These are phyloP conservation scores for Noctua janthina DNA, from an alignment of 2,888 invertebrate genomes.

Conservation along the genomic window DNA sequence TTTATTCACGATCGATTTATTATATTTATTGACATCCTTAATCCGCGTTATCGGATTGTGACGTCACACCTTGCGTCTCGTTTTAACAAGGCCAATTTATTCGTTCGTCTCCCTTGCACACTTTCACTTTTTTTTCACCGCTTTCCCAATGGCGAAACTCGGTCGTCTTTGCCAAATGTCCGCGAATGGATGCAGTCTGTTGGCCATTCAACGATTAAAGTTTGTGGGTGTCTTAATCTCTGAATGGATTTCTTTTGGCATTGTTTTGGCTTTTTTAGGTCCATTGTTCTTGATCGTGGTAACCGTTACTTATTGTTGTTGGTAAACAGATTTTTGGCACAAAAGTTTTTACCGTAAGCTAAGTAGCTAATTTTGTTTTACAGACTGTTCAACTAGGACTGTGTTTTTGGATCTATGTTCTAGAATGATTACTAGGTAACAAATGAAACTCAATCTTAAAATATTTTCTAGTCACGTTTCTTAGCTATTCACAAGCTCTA, in stretches of 20 bases:
- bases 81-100: slow-evolving; percentile 66
- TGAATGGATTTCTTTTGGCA: slow-evolving; percentile 68
- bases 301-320: slow-evolving; percentile 55
- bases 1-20: slow-evolving; percentile 48
- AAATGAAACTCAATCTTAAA: not conserved
- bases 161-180: slow-evolving; percentile 84
- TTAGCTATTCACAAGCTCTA: not conserved
- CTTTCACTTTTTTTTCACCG: slow-evolving; percentile 88
- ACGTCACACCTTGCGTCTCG: slow-evolving; percentile 72
- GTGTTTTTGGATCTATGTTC: slow-evolving; percentile 16
- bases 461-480: slow-evolving; percentile 29
- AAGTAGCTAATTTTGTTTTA: not conserved
- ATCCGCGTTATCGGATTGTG: slow-evolving; percentile 69
- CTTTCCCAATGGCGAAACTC: slow-evolving; percentile 87
- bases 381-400: slow-evolving; percentile 9
- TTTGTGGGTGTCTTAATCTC: slow-evolving; percentile 63
- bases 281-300: slow-evolving; percentile 64
- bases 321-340: slow-evolving; percentile 56
- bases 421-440: slow-evolving; percentile 11
- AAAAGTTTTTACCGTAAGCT: slow-evolving; percentile 35
- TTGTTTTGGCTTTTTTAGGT: slow-evolving; percentile 69
- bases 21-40: slow-evolving; percentile 61
- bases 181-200: slow-evolving; percentile 70
- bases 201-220: slow-evolving; percentile 65
- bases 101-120: slow-evolving; percentile 75